These are phyloP conservation scores for Fissipunctia ypsillon DNA, from an alignment of 2,888 invertebrate genomes.

Conservation along the genomic window DNA sequence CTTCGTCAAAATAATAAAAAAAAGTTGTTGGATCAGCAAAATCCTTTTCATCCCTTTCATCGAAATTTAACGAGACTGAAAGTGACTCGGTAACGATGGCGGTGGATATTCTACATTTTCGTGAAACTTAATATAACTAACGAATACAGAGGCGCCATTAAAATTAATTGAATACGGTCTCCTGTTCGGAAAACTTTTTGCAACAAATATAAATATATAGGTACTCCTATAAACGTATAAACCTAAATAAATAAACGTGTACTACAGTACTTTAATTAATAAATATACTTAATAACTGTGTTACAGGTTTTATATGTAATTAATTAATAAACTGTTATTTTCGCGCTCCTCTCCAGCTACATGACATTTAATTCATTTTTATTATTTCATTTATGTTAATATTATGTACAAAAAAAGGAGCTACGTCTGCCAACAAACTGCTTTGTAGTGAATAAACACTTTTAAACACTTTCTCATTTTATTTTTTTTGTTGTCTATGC, in stretches of 20 bases:
- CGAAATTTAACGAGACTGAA: constrained; percentile 55
- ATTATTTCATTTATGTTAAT: no score
- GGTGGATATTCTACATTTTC: constrained; percentile 51
- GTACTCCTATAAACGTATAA: neutral
- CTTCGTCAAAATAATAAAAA: constrained; percentile 40
- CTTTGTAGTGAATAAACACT: no score
- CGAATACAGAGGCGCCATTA: constrained; percentile 50
- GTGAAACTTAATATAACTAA: constrained; percentile 56
- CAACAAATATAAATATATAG: neutral
- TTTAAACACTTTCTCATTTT: no score
- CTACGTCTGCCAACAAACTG: no score
- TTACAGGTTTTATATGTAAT: neutral
- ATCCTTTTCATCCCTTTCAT: constrained; percentile 49
- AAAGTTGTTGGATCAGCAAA: constrained; percentile 42
- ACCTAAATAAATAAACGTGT: neutral
- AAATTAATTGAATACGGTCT: constrained; percentile 56
- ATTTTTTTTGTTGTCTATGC: no score
- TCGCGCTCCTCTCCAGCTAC: neutral
- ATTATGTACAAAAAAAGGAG: no score
- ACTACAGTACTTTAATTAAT: neutral
- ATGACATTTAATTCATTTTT: no score
- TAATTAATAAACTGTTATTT: neutral
- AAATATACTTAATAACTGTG: neutral
- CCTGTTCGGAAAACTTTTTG: constrained; percentile 30
- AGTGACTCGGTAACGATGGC: constrained; percentile 52